These are phyloP conservation scores for Ornithorhynchus anatinus DNA, from an alignment of 2,113 vertebrate species.

Conservation along the genomic window DNA sequence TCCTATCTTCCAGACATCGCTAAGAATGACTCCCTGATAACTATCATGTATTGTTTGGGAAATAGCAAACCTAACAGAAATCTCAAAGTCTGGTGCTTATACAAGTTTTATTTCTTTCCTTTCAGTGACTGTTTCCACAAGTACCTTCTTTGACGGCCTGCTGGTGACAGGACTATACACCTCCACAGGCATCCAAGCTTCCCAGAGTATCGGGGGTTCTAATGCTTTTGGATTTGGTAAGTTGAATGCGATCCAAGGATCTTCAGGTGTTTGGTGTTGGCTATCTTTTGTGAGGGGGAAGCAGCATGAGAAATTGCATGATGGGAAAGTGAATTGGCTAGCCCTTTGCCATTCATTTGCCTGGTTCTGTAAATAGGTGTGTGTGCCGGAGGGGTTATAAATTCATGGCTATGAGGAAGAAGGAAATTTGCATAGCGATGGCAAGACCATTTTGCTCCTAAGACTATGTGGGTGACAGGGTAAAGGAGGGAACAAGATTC, in stretches of 20 bases:
- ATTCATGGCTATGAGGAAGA: no score
- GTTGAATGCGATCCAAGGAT: constrained; percentile 45
- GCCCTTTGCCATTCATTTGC: no score
- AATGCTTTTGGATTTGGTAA: constrained; percentile 95
- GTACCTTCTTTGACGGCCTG: constrained; percentile 93
- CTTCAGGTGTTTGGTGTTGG: no score
- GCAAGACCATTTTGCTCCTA: no score
- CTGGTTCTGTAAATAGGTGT: no score
- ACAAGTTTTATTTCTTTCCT: constrained; percentile 12
- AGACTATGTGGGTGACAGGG: no score
- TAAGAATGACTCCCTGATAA: constrained; percentile 5
- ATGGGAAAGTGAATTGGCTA: no score
- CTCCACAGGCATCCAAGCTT: constrained; percentile 89
- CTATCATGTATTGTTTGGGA: constrained; percentile 10
- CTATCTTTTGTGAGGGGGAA: no score
- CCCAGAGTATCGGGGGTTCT: constrained; percentile 87
- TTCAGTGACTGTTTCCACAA: constrained; percentile 95
- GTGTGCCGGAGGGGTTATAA: no score
- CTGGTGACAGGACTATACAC: constrained; percentile 97
- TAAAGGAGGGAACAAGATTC: no score
- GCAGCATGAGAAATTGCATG: no score
- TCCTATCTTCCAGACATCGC: background rate
- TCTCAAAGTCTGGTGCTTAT: constrained; percentile 18
- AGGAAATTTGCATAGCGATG: no score
- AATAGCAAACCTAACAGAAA: background rate